These are phyloP conservation scores for Brachionus asplanchnoidis DNA, from an alignment of 1,140 invertebrate species.

Conservation along the genomic window DNA sequence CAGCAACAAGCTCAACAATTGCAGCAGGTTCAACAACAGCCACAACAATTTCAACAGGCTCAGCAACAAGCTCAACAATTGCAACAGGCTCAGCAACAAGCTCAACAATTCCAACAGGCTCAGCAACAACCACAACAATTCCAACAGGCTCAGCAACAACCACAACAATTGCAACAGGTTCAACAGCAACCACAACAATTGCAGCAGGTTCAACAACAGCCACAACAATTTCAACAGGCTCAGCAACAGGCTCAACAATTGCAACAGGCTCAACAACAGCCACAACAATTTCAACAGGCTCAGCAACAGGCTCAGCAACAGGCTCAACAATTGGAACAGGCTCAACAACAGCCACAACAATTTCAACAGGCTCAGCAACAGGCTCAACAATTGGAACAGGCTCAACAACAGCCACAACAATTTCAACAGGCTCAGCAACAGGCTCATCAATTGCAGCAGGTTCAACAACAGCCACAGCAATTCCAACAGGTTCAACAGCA, in stretches of 20 bases:
- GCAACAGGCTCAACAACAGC: neutral
- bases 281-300: neutral
- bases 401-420: constrained; percentile 1
- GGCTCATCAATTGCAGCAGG: neutral
- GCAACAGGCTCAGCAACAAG: neutral
- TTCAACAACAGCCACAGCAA: neutral
- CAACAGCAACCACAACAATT: neutral
- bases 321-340: neutral
- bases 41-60: neutral
- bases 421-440: neutral
- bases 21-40: neutral
- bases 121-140: neutral
- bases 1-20: neutral
- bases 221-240: neutral
- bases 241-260: neutral
- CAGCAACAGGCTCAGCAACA: neutral
- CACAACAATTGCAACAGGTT: neutral
- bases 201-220: neutral
- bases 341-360: neutral
- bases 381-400: neutral
- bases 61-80: no score
- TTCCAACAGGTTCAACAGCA: neutral
- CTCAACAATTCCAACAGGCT: neutral
- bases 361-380: neutral
- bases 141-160: neutral